Evolutionary conservation across 2,113 vertebrate genomes (phyloP).

Genomic region (Cochlearius cochlearius): DNA sequence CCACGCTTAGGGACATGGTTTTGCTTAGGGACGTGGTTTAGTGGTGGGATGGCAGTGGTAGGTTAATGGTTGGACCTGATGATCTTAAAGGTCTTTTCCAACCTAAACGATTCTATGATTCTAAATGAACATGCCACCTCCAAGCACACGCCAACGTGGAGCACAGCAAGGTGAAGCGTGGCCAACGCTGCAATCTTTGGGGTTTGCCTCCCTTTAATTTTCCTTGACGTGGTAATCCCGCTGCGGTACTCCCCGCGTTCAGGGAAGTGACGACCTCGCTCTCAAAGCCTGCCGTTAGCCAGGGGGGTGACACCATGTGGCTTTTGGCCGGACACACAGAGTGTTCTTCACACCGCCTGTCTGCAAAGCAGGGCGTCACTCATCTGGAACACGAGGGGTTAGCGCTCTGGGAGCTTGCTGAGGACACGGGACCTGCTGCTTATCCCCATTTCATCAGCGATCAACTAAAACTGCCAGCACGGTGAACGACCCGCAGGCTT

Average conservation of each 20-base stretch:
- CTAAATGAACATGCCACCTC: not conserved
- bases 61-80: no score
- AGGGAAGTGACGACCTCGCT: rapidly evolving
- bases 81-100: no score
- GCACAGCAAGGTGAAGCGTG: not conserved
- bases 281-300: not conserved
- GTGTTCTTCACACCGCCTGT: not conserved
- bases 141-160: rapidly evolving
- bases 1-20: no score
- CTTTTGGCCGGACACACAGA: not conserved
- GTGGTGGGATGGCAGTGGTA: no score
- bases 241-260: rapidly evolving
- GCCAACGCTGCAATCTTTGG: not conserved
- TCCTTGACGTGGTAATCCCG: not conserved
- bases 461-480: rapidly evolving
- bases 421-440: not conserved
- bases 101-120: no score
- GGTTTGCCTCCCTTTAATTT: not conserved
- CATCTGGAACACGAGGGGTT: not conserved
- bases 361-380: not conserved
- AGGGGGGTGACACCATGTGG: rapidly evolving
- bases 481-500: not conserved
- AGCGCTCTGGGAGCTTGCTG: rapidly evolving
- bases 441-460: rapidly evolving
- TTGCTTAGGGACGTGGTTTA: no score